Evolutionary conservation across 2,888 invertebrate genomes (phyloP).

Genomic region (Drosophila cognata): DNA sequence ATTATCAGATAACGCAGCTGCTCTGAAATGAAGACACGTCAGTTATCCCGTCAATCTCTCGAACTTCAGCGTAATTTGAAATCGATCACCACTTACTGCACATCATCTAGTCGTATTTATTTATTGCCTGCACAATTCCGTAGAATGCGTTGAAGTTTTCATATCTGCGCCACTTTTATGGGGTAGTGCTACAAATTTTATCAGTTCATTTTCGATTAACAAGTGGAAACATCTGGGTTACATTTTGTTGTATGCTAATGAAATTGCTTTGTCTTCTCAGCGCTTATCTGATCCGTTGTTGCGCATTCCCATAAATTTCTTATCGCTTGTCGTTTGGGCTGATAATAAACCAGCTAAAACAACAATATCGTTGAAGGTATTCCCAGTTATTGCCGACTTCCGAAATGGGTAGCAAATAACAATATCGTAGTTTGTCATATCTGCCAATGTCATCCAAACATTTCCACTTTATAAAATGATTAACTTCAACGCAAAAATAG

Average conservation of each 20-base stretch:
- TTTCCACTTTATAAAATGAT: constrained; percentile 5
- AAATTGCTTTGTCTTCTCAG: constrained; percentile 44
- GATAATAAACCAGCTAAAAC: constrained; percentile 34
- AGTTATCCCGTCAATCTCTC: neutral
- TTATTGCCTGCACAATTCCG: constrained; percentile 6
- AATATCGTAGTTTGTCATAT: neutral
- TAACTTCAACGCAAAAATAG: neutral
- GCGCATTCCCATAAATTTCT: constrained; percentile 6
- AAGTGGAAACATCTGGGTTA: constrained; percentile 15
- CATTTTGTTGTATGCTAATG: constrained; percentile 59
- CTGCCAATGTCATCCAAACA: constrained; percentile 4
- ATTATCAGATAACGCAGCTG: neutral
- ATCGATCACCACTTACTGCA: constrained; percentile 20
- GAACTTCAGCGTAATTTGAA: neutral
- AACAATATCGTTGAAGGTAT: constrained; percentile 17
- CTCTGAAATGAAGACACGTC: constrained; percentile 5
- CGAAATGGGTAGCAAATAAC: constrained; percentile 2
- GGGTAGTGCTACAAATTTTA: constrained; percentile 21
- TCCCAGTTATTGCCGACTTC: constrained; percentile 18
- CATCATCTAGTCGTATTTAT: constrained; percentile 25
- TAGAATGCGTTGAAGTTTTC: constrained; percentile 11
- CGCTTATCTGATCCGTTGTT: constrained; percentile 38
- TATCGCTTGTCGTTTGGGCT: constrained; percentile 15
- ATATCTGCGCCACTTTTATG: constrained; percentile 31
- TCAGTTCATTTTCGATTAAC: constrained; percentile 39